Evolutionary conservation across 2,888 invertebrate species (phyloP), one percentile per base, ranked within the genome.

Genomic region (Oscheius sp.): DNA sequence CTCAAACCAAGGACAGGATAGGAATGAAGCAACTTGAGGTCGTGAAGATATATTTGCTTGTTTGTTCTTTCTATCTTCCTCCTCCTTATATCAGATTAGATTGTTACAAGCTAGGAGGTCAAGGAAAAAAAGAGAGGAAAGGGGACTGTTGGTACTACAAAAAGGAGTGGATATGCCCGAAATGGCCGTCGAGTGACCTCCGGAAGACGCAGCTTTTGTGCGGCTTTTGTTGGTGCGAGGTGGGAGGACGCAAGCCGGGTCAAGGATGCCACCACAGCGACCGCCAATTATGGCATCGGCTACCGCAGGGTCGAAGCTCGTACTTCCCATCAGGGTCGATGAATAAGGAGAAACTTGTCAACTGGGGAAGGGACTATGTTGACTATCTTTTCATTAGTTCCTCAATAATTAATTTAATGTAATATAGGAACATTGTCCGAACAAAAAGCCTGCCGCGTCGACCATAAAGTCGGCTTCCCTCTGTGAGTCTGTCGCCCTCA

Each of bases 211-310:
- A 59, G 59, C 59, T 59, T 59, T 59, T 59, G 59, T 59, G 59
- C 30, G 59, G 44, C 44, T 59, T 59, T 59, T 59, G 59, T 41
- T 41, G 30, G 59, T 44, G 41, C 41, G 59, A 59, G 41, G 57
- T 36, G 57, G 59, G 56, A 56, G 56, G 56, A 56, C 56, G 56
- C 56, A 56, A 56, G 59, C 59, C 44, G 59, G 59, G 59, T 59
- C 59, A 59, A 59, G 59, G 59, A 59, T 59, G 59, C 59, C 59
- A 59, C 59, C 59, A 59, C 59, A 41, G 28, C 12, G 26, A 41
- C 44, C 59, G 59, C 41, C 59, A 59, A 59, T 59, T 59, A 59
- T 59, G 59, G 59, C 57, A 57, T 59, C 17, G 44, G 59, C 41
- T 44, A 41, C 44, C 38, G 22, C 57, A 41, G 36, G 24, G 30